Evolutionary conservation across 2,888 invertebrate species (phyloP).

Genomic region (Synanthedon vespiformis): DNA sequence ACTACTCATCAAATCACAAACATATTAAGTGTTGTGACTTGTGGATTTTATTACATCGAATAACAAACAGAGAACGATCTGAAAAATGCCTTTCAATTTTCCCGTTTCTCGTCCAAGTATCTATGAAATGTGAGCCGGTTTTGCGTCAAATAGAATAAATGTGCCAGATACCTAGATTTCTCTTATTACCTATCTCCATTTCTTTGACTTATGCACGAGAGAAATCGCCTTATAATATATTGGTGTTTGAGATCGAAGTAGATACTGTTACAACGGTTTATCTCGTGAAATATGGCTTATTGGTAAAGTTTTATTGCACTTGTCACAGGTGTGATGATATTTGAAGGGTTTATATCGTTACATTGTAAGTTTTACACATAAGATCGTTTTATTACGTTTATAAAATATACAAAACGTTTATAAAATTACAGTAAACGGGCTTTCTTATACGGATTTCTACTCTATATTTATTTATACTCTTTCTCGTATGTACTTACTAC

Average conservation of each 20-base stretch:
- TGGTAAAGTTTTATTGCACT: conserved; percentile 67
- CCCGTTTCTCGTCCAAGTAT: conserved; percentile 16
- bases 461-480: too few relatives aligned
- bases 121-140: conserved; percentile 24
- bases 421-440: background rate
- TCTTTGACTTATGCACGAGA: conserved; percentile 52
- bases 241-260: conserved; percentile 61
- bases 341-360: background rate
- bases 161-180: conserved; percentile 28
- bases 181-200: conserved; percentile 50
- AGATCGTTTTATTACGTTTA: background rate
- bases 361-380: background rate
- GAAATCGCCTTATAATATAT: conserved; percentile 60
- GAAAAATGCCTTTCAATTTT: too few relatives aligned
- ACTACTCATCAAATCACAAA: too few relatives aligned
- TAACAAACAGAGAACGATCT: too few relatives aligned
- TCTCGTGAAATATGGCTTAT: conserved; percentile 55
- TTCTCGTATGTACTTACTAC: too few relatives aligned
- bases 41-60: too few relatives aligned
- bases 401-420: background rate
- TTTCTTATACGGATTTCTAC: too few relatives aligned
- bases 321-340: conserved; percentile 55
- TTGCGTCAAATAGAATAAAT: conserved; percentile 41
- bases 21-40: too few relatives aligned
- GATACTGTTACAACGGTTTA: conserved; percentile 26